Evolutionary conservation across 2,888 invertebrate genomes (phyloP).

Genomic region (Apamea sordens): DNA sequence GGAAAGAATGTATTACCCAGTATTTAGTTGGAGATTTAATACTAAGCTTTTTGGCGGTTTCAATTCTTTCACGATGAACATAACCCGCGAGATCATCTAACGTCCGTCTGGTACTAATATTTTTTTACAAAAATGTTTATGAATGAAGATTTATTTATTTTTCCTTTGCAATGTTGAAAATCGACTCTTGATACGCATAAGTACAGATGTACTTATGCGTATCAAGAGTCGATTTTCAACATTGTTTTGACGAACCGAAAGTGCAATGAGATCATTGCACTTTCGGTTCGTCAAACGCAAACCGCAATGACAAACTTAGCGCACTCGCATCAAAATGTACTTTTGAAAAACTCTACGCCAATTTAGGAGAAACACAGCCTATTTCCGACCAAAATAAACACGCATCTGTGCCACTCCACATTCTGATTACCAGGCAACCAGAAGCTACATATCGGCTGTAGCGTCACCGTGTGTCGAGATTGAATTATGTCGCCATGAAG

Average conservation of each 20-base stretch:
- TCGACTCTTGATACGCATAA: too few species aligned
- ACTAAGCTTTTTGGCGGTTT: not conserved
- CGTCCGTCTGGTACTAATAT: too few species aligned
- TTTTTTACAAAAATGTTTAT: not conserved
- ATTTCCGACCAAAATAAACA: conserved; percentile 26
- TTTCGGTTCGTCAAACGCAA: not conserved
- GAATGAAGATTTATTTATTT: not conserved
- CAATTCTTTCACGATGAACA: not conserved
- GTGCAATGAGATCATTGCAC: too few species aligned
- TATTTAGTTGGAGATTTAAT: too few species aligned
- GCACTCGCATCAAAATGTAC: not conserved
- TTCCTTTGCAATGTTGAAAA: not conserved
- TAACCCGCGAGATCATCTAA: not conserved
- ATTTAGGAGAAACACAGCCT: not conserved
- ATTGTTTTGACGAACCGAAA: too few species aligned
- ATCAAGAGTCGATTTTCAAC: too few species aligned
- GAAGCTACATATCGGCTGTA: conserved; percentile 29
- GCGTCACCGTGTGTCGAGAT: conserved; percentile 60
- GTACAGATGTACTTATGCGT: too few species aligned
- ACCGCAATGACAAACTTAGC: not conserved
- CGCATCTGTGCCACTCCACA: conserved; percentile 4
- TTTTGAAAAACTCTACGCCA: not conserved
- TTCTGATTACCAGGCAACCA: conserved; percentile 51
- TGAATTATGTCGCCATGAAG: conserved; percentile 74
- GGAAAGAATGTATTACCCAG: too few species aligned